Percentiles rank a stretch among this genome's conserved stretches.
Conservation (phyloP, 2,888 invertebrate species). For the Drosophila ezoana region DNA sequence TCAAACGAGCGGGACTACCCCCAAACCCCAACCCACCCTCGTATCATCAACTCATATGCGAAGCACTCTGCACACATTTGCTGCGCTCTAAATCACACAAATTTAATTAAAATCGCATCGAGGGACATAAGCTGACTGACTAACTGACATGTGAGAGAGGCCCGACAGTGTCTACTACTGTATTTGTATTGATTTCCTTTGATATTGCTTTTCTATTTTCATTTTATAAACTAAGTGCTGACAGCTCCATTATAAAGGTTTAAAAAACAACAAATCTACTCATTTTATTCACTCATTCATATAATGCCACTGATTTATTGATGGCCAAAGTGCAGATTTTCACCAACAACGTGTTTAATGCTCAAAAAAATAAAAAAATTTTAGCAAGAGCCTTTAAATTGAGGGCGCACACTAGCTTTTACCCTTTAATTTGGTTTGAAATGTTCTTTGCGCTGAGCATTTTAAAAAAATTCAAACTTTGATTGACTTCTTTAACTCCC, state of each 20-base stretch:
- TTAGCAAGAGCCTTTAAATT: constrained; percentile 7
- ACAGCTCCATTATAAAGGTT: constrained; percentile 26
- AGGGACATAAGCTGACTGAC: constrained; percentile 30
- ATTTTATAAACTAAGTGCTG: constrained; percentile 36
- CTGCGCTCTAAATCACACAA: constrained; percentile 76
- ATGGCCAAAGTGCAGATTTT: constrained; percentile 46
- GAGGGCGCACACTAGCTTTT: neutral
- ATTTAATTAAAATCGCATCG: constrained; percentile 73
- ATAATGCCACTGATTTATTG: constrained; percentile 69
- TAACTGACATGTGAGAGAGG: constrained; percentile 17
- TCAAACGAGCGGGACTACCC: constrained; percentile 41
- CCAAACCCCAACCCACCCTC: no score
- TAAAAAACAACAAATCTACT: constrained; percentile 22
- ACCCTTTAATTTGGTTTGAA: neutral
- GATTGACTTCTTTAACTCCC: no score
- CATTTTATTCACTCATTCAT: constrained; percentile 33
- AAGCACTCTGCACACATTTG: constrained; percentile 43
- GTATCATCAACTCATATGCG: neutral
- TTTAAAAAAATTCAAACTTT: no score
- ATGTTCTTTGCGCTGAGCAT: neutral
- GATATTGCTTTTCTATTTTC: constrained; percentile 26
- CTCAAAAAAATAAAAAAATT: constrained; percentile 14
- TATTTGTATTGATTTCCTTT: constrained; percentile 39
- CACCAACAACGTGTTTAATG: constrained; percentile 6
- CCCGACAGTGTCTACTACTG: constrained; percentile 1